Base-by-base conservation (phyloP, 2,113 vertebrate genomes). In the Turnix velox region DNA sequence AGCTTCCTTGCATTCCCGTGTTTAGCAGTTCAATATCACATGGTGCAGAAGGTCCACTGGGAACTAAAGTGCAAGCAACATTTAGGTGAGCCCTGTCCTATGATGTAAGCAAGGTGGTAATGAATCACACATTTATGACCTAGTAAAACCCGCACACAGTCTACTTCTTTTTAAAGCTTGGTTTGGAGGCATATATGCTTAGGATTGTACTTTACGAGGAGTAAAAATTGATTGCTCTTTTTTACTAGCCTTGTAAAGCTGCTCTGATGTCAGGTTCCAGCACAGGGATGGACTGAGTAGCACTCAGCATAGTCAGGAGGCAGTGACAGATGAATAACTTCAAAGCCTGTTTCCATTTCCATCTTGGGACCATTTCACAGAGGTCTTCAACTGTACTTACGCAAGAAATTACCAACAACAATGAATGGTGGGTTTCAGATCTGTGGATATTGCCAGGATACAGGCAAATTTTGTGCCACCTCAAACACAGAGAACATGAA, bases 171-270 rank as follows among this genome's bases (percentile, higher is more conserved):
- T 95, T 66, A 90, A 91, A 92, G 55, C 78, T 77, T 6, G 7
- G 24, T 16, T 95, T 94, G 82, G 61, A 82, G 61, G 23, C 31
- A 35, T 58, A 63, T 49, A 10, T 76, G 48, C 49, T 95, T 67
- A 63, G n/a, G 61, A 72, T 82, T 91, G 80, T 93, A 79, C 84
- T 92, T 93, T 72, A 87, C 46, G 58, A 84, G 66, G 73, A 62
- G 43, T 82, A 82, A 92, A 92, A 93, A 90, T 68, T 58, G 79
- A 92, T 85, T 84, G 72, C 81, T 66, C 31, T 46, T 73, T 73
- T 95, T 92, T 90, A 93, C 68, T 92, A 79, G 67, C 71, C 84
- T 91, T 92, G 63, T 61, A 84, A 90, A 72, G 30, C 30, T 81
- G 30, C 18, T 48, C 71, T 66, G 73, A 80, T 37, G 87, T 52